Conservation (phyloP, 2,888 invertebrate species). For the Caenorhabditis wallacei region DNA sequence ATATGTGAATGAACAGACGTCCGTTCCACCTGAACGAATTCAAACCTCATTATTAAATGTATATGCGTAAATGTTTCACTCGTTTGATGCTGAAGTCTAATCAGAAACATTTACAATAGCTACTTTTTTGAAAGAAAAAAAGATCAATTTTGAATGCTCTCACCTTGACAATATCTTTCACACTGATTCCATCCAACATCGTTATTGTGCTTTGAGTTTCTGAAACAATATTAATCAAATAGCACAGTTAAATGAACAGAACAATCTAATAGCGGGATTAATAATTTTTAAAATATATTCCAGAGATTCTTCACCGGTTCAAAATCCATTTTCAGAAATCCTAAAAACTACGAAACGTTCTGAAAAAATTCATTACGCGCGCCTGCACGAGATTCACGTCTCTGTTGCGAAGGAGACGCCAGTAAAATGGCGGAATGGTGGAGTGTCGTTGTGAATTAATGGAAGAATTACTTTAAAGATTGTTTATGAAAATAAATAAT, state of each 20-base stretch:
- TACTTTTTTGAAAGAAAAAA: not conserved
- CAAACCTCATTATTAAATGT: not conserved
- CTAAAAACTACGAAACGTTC: not conserved
- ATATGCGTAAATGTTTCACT: too few relatives aligned
- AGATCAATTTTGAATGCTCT: not conserved
- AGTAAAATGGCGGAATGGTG: too few relatives aligned
- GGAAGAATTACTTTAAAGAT: too few relatives aligned
- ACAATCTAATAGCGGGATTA: too few relatives aligned
- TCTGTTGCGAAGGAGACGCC: too few relatives aligned
- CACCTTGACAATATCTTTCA: conserved; percentile 72
- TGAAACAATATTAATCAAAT: not conserved
- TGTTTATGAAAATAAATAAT: too few relatives aligned
- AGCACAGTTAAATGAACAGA: too few relatives aligned
- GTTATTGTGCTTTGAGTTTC: conserved; percentile 57
- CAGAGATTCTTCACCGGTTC: too few relatives aligned
- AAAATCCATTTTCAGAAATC: not conserved
- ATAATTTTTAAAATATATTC: too few relatives aligned
- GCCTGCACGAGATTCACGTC: not conserved
- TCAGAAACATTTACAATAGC: too few relatives aligned
- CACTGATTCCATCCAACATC: conserved; percentile 71
- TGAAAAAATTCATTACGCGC: not conserved
- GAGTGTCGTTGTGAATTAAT: too few relatives aligned
- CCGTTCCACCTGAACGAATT: conserved; percentile 72
- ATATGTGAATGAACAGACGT: conserved; percentile 97
- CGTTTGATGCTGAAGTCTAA: too few relatives aligned